Evolutionary conservation across 1,140 invertebrate species (phyloP).

Genomic region (Archegozetes longisetosus): DNA sequence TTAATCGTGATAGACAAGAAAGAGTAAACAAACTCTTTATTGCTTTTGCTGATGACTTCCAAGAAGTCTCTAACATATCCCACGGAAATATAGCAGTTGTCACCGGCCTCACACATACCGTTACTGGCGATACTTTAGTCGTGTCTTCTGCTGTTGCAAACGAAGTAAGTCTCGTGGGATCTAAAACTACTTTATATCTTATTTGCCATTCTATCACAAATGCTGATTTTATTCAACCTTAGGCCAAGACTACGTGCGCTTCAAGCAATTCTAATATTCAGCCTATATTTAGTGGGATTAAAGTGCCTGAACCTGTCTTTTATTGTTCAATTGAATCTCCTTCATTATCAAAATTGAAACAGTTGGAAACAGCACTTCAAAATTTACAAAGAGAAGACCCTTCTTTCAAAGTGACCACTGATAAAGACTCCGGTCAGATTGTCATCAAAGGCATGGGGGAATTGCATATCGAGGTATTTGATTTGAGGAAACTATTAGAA

Average conservation of each 20-base stretch:
- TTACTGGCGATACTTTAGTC: conserved; percentile 72
- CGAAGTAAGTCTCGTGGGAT: not conserved
- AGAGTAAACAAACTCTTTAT: conserved; percentile 47
- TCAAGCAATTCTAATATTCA: conserved; percentile 7
- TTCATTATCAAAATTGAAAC: conserved; percentile 49
- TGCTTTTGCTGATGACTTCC: conserved; percentile 68
- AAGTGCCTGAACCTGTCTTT: conserved; percentile 81
- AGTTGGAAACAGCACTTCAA: conserved; percentile 65
- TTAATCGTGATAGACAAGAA: conserved; percentile 45
- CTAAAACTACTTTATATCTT: not conserved
- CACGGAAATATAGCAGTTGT: conserved; percentile 81
- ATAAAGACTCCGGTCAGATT: conserved; percentile 53
- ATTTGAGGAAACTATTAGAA: not conserved
- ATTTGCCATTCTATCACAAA: not conserved
- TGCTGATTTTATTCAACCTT: not conserved
- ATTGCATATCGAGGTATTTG: conserved; percentile 60
- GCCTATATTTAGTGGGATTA: conserved; percentile 40
- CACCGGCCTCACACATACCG: conserved; percentile 59
- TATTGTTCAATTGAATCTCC: conserved; percentile 92
- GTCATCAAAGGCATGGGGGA: conserved; percentile 79
- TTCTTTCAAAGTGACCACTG: conserved; percentile 57
- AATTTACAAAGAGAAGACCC: conserved; percentile 83
- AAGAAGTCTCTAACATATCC: conserved; percentile 45
- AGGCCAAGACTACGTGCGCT: not conserved
- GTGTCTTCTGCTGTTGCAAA: conserved; percentile 26